These are phyloP conservation scores for Dysdera silvatica DNA, from an alignment of 1,140 invertebrate genomes.

Conservation along the genomic window DNA sequence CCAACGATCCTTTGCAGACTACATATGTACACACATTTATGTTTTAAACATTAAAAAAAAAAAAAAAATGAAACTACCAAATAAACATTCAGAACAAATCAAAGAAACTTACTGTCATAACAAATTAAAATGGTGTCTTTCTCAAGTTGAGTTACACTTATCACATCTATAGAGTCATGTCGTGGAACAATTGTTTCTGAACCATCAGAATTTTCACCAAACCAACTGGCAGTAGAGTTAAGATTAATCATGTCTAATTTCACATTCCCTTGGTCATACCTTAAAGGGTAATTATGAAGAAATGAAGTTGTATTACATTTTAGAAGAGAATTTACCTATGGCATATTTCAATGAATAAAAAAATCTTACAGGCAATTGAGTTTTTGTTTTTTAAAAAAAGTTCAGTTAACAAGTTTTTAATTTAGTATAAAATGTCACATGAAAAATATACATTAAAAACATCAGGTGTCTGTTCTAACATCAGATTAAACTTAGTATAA, in stretches of 20 bases:
- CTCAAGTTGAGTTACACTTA: slow-evolving; percentile 76
- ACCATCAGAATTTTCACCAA: slow-evolving; percentile 65
- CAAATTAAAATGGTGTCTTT: slow-evolving; percentile 83
- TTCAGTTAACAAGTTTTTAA: background rate
- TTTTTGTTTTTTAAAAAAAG: too few species aligned
- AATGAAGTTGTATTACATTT: too few species aligned
- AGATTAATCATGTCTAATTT: slow-evolving; percentile 88
- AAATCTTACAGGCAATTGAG: too few species aligned
- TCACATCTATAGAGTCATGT: slow-evolving; percentile 66
- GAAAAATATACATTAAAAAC: background rate
- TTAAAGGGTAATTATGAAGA: too few species aligned
- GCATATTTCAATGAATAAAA: too few species aligned
- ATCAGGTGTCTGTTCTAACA: too few species aligned
- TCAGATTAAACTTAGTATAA: too few species aligned
- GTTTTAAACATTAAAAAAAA: too few species aligned
- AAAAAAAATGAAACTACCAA: too few species aligned
- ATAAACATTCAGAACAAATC: background rate
- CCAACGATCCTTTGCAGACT: too few species aligned
- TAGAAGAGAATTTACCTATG: too few species aligned
- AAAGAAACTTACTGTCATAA: slow-evolving; percentile 59
- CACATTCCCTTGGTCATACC: slow-evolving; percentile 56
- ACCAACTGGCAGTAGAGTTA: slow-evolving; percentile 80
- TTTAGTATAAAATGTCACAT: background rate
- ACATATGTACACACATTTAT: too few species aligned
- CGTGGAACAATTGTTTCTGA: slow-evolving; percentile 73